Evolutionary conservation across 2,113 vertebrate genomes (phyloP).

Genomic region (Mesoclemmys tuberculata): DNA sequence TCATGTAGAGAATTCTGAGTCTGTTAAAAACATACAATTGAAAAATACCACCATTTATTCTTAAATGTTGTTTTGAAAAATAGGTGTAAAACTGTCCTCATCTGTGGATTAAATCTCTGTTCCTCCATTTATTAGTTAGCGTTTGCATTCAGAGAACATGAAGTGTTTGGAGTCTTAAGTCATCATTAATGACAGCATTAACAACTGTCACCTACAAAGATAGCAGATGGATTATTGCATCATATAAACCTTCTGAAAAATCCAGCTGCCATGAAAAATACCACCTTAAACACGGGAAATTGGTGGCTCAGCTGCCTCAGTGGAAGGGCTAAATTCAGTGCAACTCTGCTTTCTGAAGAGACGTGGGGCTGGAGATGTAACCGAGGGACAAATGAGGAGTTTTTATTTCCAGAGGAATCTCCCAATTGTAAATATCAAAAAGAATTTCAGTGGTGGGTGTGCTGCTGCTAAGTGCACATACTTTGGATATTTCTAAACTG

Average conservation of each 20-base stretch:
- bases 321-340: no score
- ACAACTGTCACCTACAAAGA: neutral
- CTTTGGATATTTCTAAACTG: neutral
- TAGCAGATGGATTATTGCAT: accelerated
- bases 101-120: accelerated
- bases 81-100: neutral
- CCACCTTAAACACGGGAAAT: neutral
- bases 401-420: neutral
- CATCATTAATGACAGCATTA: neutral
- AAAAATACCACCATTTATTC: neutral
- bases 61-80: neutral
- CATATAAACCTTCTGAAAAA: accelerated
- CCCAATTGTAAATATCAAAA: neutral
- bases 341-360: neutral
- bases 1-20: neutral
- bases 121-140: neutral
- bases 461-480: neutral
- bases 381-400: neutral
- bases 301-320: neutral
- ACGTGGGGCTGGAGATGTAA: neutral
- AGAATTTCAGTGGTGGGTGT: neutral
- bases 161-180: neutral
- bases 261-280: neutral
- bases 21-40: neutral
- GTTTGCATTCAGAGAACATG: neutral